These are phyloP conservation scores for Frieseomelitta varia DNA, from an alignment of 1,140 invertebrate genomes.

Conservation along the genomic window DNA sequence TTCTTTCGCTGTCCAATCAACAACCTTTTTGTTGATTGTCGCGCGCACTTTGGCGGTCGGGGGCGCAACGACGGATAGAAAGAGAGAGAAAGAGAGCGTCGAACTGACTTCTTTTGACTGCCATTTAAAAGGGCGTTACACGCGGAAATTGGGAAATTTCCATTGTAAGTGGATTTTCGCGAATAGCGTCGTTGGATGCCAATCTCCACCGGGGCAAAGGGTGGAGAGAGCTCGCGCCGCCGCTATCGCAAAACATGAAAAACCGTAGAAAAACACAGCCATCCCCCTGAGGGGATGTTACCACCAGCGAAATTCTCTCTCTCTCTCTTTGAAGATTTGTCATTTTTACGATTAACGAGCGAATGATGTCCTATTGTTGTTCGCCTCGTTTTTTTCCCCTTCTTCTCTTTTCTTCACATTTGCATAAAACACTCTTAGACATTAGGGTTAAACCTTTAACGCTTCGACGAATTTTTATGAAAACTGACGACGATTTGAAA, in stretches of 20 bases:
- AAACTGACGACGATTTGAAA: no score
- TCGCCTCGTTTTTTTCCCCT: background rate
- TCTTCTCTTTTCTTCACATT: background rate
- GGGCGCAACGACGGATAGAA: constrained; percentile 13
- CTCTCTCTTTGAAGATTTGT: no score
- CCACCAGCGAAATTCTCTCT: background rate
- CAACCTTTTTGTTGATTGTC: background rate
- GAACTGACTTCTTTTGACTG: constrained; percentile 27
- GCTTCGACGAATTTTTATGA: no score
- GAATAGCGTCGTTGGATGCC: constrained; percentile 47
- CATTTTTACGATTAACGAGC: constrained; percentile 4
- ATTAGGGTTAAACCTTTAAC: no score
- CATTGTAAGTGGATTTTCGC: constrained; percentile 67
- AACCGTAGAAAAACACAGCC: constrained; percentile 14
- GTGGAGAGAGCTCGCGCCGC: constrained; percentile 20
- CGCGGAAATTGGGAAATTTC: constrained; percentile 67
- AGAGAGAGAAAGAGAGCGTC: background rate
- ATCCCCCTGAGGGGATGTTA: background rate
- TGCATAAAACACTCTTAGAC: background rate
- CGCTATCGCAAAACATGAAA: constrained; percentile 54
- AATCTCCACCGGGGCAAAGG: constrained; percentile 41
- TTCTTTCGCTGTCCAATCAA: background rate
- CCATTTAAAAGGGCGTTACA: constrained; percentile 54
- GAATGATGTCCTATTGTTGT: no score
- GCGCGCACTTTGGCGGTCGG: background rate